Evolutionary conservation across 2,888 invertebrate species (phyloP).

Genomic region (Sipha maydis): DNA sequence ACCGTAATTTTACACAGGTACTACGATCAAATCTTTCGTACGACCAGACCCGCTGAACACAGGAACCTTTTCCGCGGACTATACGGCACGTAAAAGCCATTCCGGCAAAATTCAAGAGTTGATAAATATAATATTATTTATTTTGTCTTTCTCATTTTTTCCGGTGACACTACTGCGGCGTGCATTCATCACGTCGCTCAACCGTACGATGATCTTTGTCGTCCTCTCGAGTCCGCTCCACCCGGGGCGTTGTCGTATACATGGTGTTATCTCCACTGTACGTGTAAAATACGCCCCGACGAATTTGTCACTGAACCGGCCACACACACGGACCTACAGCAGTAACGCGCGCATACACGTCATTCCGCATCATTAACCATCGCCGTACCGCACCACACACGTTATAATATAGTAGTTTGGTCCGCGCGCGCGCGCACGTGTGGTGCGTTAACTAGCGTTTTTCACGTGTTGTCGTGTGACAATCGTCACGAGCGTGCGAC

Average conservation of each 20-base stretch:
- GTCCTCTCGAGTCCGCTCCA: neutral
- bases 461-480: conserved; percentile 47
- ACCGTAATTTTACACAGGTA: no score
- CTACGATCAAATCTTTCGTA: no score
- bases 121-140: neutral
- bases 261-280: neutral
- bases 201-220: neutral
- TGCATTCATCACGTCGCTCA: neutral
- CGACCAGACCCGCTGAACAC: no score
- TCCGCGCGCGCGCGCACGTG: neutral
- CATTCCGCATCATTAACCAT: conserved; percentile 44
- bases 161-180: neutral
- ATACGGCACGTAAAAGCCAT: no score
- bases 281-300: neutral
- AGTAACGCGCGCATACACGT: neutral
- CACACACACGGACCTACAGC: conserved; percentile 20
- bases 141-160: neutral
- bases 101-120: no score
- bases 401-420: neutral
- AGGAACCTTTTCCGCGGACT: no score
- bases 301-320: conserved; percentile 30
- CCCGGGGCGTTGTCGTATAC: neutral
- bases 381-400: neutral
- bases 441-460: conserved; percentile 24
- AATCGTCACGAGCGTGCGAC: conserved; percentile 48